These are phyloP conservation scores for Sinelater perroti DNA, from an alignment of 2,888 invertebrate species.

Conservation along the genomic window DNA sequence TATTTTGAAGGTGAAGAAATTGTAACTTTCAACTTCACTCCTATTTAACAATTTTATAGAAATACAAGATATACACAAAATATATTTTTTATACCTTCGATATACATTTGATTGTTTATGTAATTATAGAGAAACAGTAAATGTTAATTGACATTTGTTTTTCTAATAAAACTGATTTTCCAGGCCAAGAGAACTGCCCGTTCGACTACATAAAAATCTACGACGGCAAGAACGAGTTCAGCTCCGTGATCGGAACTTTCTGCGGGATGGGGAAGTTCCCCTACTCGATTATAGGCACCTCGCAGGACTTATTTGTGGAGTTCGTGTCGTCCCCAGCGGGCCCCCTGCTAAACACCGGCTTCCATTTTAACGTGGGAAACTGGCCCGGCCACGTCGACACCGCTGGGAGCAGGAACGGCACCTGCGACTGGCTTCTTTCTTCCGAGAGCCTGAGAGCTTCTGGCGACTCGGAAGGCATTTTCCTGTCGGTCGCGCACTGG, in stretches of 20 bases:
- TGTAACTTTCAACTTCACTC: too few species aligned
- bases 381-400: constrained; percentile 94
- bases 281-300: constrained; percentile 92
- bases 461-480: constrained; percentile 87
- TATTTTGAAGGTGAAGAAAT: too few species aligned
- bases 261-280: constrained; percentile 95
- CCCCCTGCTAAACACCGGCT: constrained; percentile 89
- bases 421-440: constrained; percentile 88
- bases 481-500: constrained; percentile 92
- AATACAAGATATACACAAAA: too few species aligned
- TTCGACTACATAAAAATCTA: constrained; percentile 90
- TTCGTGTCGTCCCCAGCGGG: constrained; percentile 89
- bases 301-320: constrained; percentile 87
- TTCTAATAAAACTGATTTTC: not conserved
- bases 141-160: too few species aligned
- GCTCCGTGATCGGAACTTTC: constrained; percentile 88
- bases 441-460: constrained; percentile 81
- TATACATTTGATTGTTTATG: too few species aligned
- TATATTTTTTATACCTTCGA: too few species aligned
- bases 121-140: too few species aligned
- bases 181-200: constrained; percentile 85
- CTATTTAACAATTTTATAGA: too few species aligned
- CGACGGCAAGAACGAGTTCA: constrained; percentile 88
- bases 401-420: constrained; percentile 84
- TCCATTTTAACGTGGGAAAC: constrained; percentile 94